Evolutionary conservation across 2,113 vertebrate genomes (phyloP).

Genomic region (Thunnus thynnus): DNA sequence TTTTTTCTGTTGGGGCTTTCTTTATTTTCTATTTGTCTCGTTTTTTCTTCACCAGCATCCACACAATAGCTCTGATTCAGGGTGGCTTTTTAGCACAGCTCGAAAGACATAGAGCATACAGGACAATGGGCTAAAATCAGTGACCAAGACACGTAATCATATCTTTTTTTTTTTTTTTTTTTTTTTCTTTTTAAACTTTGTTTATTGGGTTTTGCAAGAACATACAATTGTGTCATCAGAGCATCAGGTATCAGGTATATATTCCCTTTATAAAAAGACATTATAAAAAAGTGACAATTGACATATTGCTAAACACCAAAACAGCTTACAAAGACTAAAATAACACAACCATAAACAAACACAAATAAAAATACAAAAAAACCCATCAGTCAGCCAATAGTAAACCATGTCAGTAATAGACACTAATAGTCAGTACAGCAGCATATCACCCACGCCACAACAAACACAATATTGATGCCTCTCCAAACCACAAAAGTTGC

Average conservation of each 20-base stretch:
- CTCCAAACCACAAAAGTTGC: not conserved
- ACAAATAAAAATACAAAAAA: too few relatives aligned
- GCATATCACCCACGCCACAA: not conserved
- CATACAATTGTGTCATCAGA: too few relatives aligned
- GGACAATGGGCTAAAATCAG: slow-evolving; percentile 60
- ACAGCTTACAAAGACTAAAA: not conserved
- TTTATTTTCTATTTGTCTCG: slow-evolving; percentile 64
- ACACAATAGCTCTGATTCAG: slow-evolving; percentile 70
- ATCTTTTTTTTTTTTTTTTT: not conserved
- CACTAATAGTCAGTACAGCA: not conserved
- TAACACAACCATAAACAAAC: not conserved
- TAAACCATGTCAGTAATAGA: not conserved
- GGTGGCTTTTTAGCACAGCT: slow-evolving; percentile 58
- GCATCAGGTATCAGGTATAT: too few relatives aligned
- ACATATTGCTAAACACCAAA: not conserved
- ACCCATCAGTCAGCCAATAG: not conserved
- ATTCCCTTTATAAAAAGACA: too few relatives aligned
- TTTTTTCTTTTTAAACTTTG: not conserved
- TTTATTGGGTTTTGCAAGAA: too few relatives aligned
- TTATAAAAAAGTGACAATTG: too few relatives aligned
- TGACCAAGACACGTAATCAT: slow-evolving; percentile 56
- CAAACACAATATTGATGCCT: not conserved
- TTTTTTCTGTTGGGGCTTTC: slow-evolving; percentile 65
- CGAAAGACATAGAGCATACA: slow-evolving; percentile 49
- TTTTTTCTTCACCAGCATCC: slow-evolving; percentile 43